Percentiles rank a stretch among this genome's conserved stretches.
These are phyloP conservation scores for Leuciscus waleckii DNA, from an alignment of 2,797 vertebrate genomes.

Conservation along the genomic window DNA sequence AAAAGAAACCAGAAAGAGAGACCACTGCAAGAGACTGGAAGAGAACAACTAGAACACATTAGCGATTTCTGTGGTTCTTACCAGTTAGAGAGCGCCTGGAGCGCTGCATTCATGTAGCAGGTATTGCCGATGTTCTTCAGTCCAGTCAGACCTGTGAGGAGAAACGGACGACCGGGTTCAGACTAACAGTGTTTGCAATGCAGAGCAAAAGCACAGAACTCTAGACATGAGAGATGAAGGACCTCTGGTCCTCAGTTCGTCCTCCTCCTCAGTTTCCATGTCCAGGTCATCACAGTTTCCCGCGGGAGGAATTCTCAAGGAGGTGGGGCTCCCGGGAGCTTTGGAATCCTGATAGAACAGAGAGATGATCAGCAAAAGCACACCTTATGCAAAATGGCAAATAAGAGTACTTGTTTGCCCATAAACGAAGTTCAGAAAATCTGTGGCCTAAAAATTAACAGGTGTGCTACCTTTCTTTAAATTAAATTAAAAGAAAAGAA, in stretches of 20 bases:
- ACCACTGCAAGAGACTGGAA: slow-evolving; percentile 26
- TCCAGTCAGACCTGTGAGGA: slow-evolving; percentile 89
- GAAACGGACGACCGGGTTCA: slow-evolving; percentile 22
- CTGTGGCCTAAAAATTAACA: neutral
- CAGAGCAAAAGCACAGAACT: neutral
- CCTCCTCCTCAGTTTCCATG: slow-evolving; percentile 93
- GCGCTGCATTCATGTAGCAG: slow-evolving; percentile 98
- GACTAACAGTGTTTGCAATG: neutral
- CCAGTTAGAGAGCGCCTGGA: slow-evolving; percentile 99
- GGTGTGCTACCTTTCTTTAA: neutral
- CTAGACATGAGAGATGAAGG: slow-evolving; percentile 23
- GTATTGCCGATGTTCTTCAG: slow-evolving; percentile 99
- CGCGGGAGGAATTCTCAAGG: slow-evolving; percentile 86
- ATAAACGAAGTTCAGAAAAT: neutral
- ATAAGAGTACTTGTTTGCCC: neutral
- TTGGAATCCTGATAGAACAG: slow-evolving; percentile 81
- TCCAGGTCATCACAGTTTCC: slow-evolving; percentile 91
- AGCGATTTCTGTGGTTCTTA: slow-evolving; percentile 71
- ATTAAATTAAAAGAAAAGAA: neutral
- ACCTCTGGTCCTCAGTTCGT: slow-evolving; percentile 92
- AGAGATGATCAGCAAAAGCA: slow-evolving; percentile 28
- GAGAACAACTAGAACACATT: slow-evolving; percentile 48
- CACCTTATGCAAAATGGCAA: neutral
- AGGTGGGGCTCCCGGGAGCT: slow-evolving; percentile 84
- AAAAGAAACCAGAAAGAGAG: slow-evolving; percentile 33